These are phyloP conservation scores for Drosophila lacteicornis DNA, from an alignment of 1,140 invertebrate genomes.

Conservation along the genomic window DNA sequence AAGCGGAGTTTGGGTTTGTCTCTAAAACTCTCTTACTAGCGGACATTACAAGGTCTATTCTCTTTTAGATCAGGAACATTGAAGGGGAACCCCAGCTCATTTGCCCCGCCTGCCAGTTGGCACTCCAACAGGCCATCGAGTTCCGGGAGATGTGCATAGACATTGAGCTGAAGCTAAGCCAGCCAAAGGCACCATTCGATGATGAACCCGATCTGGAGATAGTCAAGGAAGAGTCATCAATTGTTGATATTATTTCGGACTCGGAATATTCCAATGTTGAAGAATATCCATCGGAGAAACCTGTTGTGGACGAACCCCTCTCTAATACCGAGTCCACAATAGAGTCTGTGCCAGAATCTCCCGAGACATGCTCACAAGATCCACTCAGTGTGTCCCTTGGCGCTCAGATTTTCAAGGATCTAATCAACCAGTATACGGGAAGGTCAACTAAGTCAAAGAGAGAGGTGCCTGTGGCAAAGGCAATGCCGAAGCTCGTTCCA, in stretches of 20 bases:
- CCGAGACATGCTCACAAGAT: background rate
- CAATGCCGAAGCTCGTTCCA: background rate
- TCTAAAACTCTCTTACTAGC: background rate
- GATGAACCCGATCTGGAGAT: constrained; percentile 3
- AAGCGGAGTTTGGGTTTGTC: constrained; percentile 67
- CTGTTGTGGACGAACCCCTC: background rate
- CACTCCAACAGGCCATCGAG: constrained; percentile 51
- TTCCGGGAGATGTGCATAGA: constrained; percentile 63
- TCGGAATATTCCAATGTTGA: constrained; percentile 7
- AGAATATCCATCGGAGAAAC: background rate
- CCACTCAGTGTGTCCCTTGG: constrained; percentile 30
- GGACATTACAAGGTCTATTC: background rate
- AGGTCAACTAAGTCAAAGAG: background rate
- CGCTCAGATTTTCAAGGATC: constrained; percentile 19
- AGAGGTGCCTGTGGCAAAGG: background rate
- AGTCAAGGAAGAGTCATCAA: background rate
- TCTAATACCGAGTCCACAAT: background rate
- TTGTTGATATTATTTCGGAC: background rate
- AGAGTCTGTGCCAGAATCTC: constrained; percentile 1
- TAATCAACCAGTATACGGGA: constrained; percentile 27
- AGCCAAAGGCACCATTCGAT: background rate
- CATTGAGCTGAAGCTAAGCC: constrained; percentile 40
- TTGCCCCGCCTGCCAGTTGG: constrained; percentile 38
- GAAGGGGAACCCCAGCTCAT: constrained; percentile 38
- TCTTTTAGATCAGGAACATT: constrained; percentile 37